A percentile compares a stretch with the other conserved stretches of the same genome.
Conservation (phyloP, 2,797 vertebrate genomes). For the Selene dorsalis region DNA sequence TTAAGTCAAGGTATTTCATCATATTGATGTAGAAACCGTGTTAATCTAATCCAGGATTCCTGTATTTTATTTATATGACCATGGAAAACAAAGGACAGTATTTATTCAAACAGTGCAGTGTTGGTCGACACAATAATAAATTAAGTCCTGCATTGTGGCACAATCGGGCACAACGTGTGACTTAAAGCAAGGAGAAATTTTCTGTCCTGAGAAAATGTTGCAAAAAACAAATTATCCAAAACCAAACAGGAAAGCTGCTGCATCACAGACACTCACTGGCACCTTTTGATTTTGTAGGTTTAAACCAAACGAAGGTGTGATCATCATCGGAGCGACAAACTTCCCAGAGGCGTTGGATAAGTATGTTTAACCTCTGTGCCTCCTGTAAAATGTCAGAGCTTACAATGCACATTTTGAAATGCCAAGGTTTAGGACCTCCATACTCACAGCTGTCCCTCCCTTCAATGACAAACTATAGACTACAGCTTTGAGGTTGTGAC, state of each 20-base stretch:
- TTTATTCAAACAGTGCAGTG: neutral
- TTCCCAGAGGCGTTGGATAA: constrained; percentile 98
- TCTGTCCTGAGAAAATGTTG: neutral
- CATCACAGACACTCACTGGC: neutral
- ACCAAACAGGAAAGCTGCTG: neutral
- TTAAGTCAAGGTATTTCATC: neutral
- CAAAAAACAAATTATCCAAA: neutral
- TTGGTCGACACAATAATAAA: neutral
- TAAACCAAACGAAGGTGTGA: constrained; percentile 98
- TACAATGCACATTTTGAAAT: neutral
- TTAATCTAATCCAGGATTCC: neutral
- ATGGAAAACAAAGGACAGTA: neutral
- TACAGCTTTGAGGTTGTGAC: neutral
- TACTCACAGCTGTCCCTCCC: constrained; percentile 9
- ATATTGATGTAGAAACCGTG: neutral
- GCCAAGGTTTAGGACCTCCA: constrained; percentile 1
- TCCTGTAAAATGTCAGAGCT: constrained; percentile 11
- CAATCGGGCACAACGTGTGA: neutral
- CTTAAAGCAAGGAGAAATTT: neutral
- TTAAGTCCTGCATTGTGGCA: neutral
- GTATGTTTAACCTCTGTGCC: constrained; percentile 84
- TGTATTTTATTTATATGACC: neutral
- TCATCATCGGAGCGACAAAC: constrained; percentile 98
- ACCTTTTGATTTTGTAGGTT: constrained; percentile 83
- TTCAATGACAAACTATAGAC: neutral